Evolutionary conservation across 2,888 invertebrate species (phyloP), one percentile per base, ranked within the genome.

Genomic region (Euphydryas editha): DNA sequence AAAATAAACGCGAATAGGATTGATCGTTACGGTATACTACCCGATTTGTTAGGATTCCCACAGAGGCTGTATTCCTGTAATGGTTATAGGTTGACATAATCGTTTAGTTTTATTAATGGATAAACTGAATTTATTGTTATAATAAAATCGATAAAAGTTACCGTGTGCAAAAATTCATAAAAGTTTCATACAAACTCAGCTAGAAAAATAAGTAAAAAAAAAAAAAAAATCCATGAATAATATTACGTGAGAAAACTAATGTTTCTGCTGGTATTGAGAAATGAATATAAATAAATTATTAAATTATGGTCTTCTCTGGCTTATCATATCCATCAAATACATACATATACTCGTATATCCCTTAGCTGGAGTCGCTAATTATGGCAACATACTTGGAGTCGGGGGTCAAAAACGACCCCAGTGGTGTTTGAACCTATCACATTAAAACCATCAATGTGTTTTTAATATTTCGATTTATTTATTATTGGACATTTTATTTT

Each of bases 1-100:
- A 84, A 86, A 86, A 68, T 84, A 82, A 85, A 82, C 81, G 81
- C 76, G 73, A 78, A 74, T 73, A 72, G 78, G 81, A 86, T 87
- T 83, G 85, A 86, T 87, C 84, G 85, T 82, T 80, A 77, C 78
- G 75, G 76, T 79, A 79, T 62, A 68, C 59, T 65, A 54, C 20
- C 51, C 67, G 59, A 71, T 71, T 69, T 65, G 62, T 71, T 69
- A 67, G 64, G 67, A 62, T 69, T 65, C 57, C 62, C 44, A 57
- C 65, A 30, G 55, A 37, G 47, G 59, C 55, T 49, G 64, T 58
- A 49, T 56, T 47, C 58, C 54, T 57, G 62, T 59, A 42, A 70
- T 62, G 56, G 60, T 63, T 64, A 65, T 60, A 46, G 55, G 44
- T 55, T 64, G 51, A 42, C 67, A 65, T 65, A 55, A 62, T 60